Conservation (phyloP, 2,113 vertebrate genomes). For the Tachuris rubrigastra region DNA sequence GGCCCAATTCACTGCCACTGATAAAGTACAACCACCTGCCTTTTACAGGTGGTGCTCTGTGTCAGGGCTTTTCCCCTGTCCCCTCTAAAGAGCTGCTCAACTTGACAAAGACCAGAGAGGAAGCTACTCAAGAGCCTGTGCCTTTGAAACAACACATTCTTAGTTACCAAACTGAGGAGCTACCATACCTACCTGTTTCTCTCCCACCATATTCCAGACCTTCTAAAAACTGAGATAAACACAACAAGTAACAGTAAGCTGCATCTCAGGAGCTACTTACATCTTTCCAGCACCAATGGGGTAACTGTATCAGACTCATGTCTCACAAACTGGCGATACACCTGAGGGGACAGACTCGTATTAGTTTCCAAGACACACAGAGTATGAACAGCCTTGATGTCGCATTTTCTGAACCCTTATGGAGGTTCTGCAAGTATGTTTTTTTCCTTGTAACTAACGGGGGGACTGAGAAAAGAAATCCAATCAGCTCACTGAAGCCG, state of each 20-base stretch:
- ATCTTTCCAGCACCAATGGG: conserved; percentile 86
- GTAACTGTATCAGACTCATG: conserved; percentile 70
- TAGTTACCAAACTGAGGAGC: neutral
- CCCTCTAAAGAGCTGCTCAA: neutral
- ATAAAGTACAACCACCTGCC: neutral
- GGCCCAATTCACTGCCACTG: neutral
- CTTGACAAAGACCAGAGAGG: neutral
- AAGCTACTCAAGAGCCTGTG: neutral
- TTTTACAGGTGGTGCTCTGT: neutral
- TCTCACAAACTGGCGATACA: conserved; percentile 83
- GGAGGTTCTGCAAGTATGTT: neutral
- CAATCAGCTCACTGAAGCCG: neutral
- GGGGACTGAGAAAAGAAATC: neutral
- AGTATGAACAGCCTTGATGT: neutral
- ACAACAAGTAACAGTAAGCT: neutral
- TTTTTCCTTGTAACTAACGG: accelerated
- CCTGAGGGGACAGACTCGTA: conserved; percentile 62
- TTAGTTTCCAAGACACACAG: neutral
- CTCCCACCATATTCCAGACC: neutral
- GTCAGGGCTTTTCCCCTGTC: neutral
- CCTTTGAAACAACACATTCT: neutral
- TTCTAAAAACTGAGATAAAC: neutral
- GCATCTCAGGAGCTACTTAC: conserved; percentile 74
- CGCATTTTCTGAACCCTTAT: accelerated
- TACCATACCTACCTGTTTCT: neutral